Evolutionary conservation across 2,888 invertebrate genomes (phyloP).

Genomic region (Sicus ferrugineus): DNA sequence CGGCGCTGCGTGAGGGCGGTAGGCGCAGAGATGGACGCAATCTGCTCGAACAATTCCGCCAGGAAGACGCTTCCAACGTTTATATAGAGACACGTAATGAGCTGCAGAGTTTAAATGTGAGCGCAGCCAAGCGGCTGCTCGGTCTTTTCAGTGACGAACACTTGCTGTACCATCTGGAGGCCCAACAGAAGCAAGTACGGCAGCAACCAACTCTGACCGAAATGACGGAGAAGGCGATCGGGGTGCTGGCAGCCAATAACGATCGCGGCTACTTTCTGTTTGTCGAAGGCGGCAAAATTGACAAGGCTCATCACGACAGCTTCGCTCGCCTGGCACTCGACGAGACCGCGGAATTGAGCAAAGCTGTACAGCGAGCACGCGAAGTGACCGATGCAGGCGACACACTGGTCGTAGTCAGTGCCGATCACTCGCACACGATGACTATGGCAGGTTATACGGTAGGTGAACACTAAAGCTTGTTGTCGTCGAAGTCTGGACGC

Average conservation of each 20-base stretch:
- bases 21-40: conserved; percentile 71
- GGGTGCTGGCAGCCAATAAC: conserved; percentile 65
- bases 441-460: conserved; percentile 73
- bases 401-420: conserved; percentile 81
- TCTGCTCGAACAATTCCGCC: conserved; percentile 73
- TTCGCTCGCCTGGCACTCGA: conserved; percentile 58
- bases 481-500: conserved; percentile 67
- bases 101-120: conserved; percentile 64
- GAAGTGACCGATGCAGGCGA: conserved; percentile 71
- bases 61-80: conserved; percentile 62
- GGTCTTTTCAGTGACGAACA: conserved; percentile 75
- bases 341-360: conserved; percentile 73
- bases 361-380: conserved; percentile 73
- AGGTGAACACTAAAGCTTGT: no score
- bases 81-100: conserved; percentile 67
- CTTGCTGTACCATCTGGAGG: conserved; percentile 75
- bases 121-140: conserved; percentile 68
- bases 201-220: conserved; percentile 74
- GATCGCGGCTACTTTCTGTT: conserved; percentile 37
- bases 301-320: conserved; percentile 57
- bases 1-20: conserved; percentile 64
- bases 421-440: conserved; percentile 84
- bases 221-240: conserved; percentile 80
- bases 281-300: conserved; percentile 38
- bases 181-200: conserved; percentile 60